These are phyloP conservation scores for Medauroidea extradentata DNA, from an alignment of 1,140 invertebrate species.

Conservation along the genomic window DNA sequence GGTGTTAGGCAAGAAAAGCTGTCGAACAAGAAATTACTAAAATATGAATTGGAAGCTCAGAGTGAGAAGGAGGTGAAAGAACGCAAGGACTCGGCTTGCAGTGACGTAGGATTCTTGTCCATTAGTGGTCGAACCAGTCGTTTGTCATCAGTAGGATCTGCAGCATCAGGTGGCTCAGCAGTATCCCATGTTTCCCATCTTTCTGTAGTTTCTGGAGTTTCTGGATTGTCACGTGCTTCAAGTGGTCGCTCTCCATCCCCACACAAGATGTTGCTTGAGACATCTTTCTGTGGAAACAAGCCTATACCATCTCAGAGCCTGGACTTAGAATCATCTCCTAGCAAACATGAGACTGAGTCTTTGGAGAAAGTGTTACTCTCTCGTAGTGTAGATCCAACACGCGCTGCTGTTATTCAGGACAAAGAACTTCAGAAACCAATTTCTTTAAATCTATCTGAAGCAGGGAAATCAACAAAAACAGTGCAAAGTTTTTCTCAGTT, in stretches of 20 bases:
- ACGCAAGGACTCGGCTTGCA: conserved; percentile 69
- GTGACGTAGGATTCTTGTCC: conserved; percentile 68
- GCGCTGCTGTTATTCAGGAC: conserved; percentile 51
- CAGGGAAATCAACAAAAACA: conserved; percentile 15
- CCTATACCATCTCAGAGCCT: conserved; percentile 41
- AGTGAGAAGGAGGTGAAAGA: conserved; percentile 42
- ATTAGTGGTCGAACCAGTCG: conserved; percentile 78
- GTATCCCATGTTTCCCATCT: conserved; percentile 10
- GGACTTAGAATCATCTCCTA: conserved; percentile 6
- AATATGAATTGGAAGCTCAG: conserved; percentile 27
- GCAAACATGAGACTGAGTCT: conserved; percentile 47
- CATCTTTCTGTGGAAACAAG: conserved; percentile 81
- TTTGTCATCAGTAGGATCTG: conserved; percentile 66
- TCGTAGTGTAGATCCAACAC: conserved; percentile 50
- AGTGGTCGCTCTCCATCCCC: conserved; percentile 70
- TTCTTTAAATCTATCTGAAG: conserved; percentile 42
- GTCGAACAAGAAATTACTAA: background rate
- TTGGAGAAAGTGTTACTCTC: conserved; percentile 61
- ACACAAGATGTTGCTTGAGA: conserved; percentile 82
- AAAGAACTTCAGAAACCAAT: conserved; percentile 43
- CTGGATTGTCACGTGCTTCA: conserved; percentile 47
- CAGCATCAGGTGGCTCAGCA: conserved; percentile 42
- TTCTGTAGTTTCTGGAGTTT: conserved; percentile 45
- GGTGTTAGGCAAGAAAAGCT: conserved; percentile 37
- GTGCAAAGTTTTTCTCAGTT: conserved; percentile 27